Conservation (phyloP, 2,888 invertebrate species). For the Pyrrhia umbra region DNA sequence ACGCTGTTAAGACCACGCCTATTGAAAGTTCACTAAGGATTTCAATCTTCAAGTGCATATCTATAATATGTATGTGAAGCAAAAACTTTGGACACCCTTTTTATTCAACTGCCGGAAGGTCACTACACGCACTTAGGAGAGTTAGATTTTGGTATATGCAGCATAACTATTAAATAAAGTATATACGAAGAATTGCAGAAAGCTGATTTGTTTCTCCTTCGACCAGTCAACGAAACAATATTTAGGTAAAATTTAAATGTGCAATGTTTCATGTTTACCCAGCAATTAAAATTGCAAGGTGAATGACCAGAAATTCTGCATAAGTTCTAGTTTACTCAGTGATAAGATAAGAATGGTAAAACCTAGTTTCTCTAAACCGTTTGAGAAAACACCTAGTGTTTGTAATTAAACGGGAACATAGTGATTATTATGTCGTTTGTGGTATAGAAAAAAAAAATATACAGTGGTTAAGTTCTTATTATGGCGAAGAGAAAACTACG, state of each 20-base stretch:
- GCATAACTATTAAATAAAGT: too few relatives aligned
- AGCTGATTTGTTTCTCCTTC: too few relatives aligned
- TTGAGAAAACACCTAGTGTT: slow-evolving; percentile 4
- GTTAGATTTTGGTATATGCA: too few relatives aligned
- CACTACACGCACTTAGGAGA: too few relatives aligned
- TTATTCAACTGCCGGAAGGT: too few relatives aligned
- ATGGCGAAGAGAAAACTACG: background rate
- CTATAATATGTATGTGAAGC: background rate
- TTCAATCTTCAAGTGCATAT: background rate
- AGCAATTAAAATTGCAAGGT: slow-evolving; percentile 33
- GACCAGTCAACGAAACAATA: background rate
- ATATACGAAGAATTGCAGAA: too few relatives aligned
- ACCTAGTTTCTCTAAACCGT: slow-evolving; percentile 17
- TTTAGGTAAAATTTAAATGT: background rate
- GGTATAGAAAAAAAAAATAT: background rate
- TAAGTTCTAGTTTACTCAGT: slow-evolving; percentile 24
- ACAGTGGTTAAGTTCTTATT: background rate
- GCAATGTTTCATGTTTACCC: background rate
- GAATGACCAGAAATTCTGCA: slow-evolving; percentile 37
- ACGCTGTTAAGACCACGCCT: slow-evolving; percentile 10
- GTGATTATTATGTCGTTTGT: slow-evolving; percentile 32
- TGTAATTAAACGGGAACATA: background rate
- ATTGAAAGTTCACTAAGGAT: slow-evolving; percentile 22
- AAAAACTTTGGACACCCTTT: too few relatives aligned
- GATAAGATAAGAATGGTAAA: slow-evolving; percentile 38